These are phyloP conservation scores for Mohoua ochrocephala DNA, from an alignment of 2,113 vertebrate genomes.

Conservation along the genomic window DNA sequence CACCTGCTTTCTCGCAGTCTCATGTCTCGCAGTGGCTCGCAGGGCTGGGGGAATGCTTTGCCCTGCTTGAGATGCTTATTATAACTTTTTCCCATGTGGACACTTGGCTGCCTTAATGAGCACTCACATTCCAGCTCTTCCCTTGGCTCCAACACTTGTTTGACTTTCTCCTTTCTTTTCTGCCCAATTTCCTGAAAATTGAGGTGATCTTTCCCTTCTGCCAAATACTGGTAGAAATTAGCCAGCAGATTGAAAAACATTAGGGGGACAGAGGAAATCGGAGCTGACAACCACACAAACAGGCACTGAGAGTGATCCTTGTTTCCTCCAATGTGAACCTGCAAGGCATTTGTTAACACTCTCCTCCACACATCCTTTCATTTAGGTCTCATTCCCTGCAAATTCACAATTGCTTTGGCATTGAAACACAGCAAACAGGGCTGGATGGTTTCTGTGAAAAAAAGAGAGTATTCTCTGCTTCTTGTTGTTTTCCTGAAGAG, in stretches of 20 bases:
- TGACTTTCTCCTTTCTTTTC: slow-evolving; percentile 29
- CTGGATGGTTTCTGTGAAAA: neutral
- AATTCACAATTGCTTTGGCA: neutral
- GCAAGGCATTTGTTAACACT: neutral
- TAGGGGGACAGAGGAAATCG: neutral
- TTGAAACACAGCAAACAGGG: neutral
- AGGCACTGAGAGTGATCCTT: neutral
- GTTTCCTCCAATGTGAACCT: neutral
- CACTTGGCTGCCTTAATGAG: slow-evolving; percentile 12
- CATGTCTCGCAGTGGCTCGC: neutral
- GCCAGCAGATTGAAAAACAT: neutral
- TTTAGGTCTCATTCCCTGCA: neutral
- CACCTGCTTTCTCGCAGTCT: neutral
- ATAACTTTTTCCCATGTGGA: slow-evolving; percentile 18
- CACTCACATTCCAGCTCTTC: slow-evolving; percentile 7
- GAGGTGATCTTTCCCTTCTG: slow-evolving; percentile 29
- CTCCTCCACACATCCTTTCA: neutral
- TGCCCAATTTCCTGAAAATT: slow-evolving; percentile 37
- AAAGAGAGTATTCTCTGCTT: neutral
- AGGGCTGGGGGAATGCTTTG: neutral
- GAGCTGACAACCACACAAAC: neutral
- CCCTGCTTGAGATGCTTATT: neutral
- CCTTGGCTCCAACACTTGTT: neutral
- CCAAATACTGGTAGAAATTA: neutral
- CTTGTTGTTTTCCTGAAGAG: neutral